Percentiles rank a stretch among this genome's conserved stretches.
Conservation (phyloP, 2,888 invertebrate genomes). For the Germaria angustata region DNA sequence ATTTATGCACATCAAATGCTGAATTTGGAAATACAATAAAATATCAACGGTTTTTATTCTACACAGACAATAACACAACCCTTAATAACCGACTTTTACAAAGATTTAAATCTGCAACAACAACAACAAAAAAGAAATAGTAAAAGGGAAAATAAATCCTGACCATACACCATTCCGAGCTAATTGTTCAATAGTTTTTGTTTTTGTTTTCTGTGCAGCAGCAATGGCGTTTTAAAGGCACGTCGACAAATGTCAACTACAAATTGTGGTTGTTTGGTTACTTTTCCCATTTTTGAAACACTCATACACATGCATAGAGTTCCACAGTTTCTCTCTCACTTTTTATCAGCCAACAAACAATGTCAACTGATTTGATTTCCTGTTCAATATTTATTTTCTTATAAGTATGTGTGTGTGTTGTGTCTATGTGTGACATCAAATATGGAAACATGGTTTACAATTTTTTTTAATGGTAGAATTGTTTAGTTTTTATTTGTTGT, state of each 20-base stretch:
- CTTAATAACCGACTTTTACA: slow-evolving; percentile 21
- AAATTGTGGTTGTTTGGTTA: slow-evolving; percentile 64
- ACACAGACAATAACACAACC: not conserved
- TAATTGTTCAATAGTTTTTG: slow-evolving; percentile 46
- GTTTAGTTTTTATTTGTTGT: slow-evolving; percentile 23
- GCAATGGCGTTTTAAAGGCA: slow-evolving; percentile 67
- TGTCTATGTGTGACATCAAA: slow-evolving; percentile 11
- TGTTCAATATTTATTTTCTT: slow-evolving; percentile 22
- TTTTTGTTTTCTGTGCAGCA: slow-evolving; percentile 2
- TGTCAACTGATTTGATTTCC: slow-evolving; percentile 76
- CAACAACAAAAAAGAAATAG: not conserved
- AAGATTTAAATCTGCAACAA: slow-evolving; percentile 19
- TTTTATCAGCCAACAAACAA: slow-evolving; percentile 45
- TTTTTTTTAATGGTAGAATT: not conserved
- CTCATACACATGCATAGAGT: not conserved
- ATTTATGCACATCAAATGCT: not conserved
- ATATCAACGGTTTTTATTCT: slow-evolving; percentile 29
- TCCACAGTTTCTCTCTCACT: slow-evolving; percentile 28
- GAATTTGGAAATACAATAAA: not conserved
- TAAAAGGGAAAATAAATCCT: slow-evolving; percentile 31
- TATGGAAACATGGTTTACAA: slow-evolving; percentile 45
- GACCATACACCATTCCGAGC: slow-evolving; percentile 46
- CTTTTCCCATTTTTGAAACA: not conserved
- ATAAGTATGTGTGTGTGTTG: not conserved
- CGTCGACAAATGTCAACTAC: slow-evolving; percentile 37